phyloP scores from a whole-genome alignment of 2,113 vertebrate genomes.

The Cairina moschata region DNA sequence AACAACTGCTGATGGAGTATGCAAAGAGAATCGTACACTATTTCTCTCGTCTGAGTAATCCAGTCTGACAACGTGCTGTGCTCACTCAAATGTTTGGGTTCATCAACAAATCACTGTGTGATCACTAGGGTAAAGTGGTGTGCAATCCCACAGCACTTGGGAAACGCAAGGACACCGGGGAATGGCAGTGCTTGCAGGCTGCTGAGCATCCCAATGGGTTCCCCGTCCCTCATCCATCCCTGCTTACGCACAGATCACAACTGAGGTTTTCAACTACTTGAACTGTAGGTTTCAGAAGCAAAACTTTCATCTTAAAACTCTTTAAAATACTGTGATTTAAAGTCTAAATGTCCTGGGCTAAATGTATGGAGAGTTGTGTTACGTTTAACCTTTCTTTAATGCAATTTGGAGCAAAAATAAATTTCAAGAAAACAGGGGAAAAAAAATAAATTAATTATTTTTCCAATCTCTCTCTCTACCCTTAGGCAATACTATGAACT shows the following conservation, averaged over 20 bases:
- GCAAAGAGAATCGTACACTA: not conserved
- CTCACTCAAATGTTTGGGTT: not conserved
- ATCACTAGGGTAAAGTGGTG: not conserved
- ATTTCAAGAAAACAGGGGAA: not conserved
- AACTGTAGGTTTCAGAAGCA: not conserved
- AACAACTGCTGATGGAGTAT: not conserved
- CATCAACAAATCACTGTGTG: not conserved
- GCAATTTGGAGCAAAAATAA: not conserved
- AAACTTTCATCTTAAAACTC: not conserved
- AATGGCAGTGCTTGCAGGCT: not conserved
- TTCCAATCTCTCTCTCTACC: not conserved
- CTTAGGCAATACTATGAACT: not conserved
- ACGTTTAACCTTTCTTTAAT: not conserved
- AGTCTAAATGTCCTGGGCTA: not conserved
- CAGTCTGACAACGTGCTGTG: not conserved
- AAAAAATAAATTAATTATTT: not conserved
- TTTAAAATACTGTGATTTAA: not conserved
- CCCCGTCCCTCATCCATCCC: not conserved
- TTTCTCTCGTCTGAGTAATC: not conserved
- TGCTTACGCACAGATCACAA: rapidly evolving
- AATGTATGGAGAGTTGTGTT: not conserved
- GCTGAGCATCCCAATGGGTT: not conserved
- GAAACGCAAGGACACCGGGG: not conserved
- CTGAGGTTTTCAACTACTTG: not conserved
- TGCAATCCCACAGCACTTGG: not conserved